Evolutionary conservation across 1,140 invertebrate genomes (phyloP), one percentile per base, ranked within the genome.

Genomic region (Neuroterus valhalla): DNA sequence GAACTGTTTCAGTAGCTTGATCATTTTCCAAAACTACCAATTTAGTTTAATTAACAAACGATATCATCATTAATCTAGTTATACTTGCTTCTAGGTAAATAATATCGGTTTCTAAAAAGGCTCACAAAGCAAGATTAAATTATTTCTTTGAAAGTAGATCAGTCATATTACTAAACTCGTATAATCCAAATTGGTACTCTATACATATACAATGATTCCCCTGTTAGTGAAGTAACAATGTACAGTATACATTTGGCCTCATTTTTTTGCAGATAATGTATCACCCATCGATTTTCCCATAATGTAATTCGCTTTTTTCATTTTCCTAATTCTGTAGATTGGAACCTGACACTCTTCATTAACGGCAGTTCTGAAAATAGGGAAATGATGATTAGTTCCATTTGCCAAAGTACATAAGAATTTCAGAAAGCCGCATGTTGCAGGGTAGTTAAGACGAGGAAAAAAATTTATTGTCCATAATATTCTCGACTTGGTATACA

Each of bases 211-310:
- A 8, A 55, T 14, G 55, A 62, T 62, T 38, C 21, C 14, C 0
- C 21, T 62, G 12, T 26, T 62, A 62, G 14, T 38, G 55, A 38
- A 62, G 31, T 62, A 62, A 62, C 55, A 62, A 62, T n/a, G 14
- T 62, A 31, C 12, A 62, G 55, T 62, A 38, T 62, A 62, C 23
- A 62, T 62, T 62, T 62, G 55, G 23, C 23, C 55, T 62, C 55
- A 62, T 62, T 62, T 15, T 55, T 62, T 38, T 26, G 14, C 15
- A 14, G 6, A 62, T 23, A 31, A 26, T 62, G n/a, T 62, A 23
- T n/a, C 55, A 23, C 12, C 31, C 21, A 62, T 62, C 31, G 55
- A 62, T 62, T 62, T 38, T n/a, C 55, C 4, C n/a, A 62, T 62
- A 31, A 62, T 23, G 55, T 62, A 62, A 62, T 62, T 62, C 21